phyloP scores from a whole-genome alignment of 2,113 vertebrate genomes.

The Phyllostomus hastatus region DNA sequence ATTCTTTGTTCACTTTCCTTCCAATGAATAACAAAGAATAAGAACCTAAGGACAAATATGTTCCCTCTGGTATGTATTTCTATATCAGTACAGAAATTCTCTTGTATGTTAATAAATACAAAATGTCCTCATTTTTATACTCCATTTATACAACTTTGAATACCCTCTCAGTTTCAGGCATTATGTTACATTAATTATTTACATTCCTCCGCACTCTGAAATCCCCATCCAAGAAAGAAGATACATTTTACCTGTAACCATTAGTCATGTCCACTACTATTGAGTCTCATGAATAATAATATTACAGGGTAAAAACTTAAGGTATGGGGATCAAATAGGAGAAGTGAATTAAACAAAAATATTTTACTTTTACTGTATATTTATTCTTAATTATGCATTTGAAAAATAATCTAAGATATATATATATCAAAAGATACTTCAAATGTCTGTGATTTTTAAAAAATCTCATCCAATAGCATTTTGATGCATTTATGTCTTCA shows the following conservation, averaged over 20 bases:
- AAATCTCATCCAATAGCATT: neutral
- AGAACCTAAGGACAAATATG: neutral
- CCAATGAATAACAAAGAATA: neutral
- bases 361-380: neutral
- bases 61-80: neutral
- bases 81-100: neutral
- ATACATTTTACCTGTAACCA: neutral
- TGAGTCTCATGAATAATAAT: slow-evolving; percentile 29
- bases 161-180: neutral
- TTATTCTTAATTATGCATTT: neutral
- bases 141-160: neutral
- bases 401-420: neutral
- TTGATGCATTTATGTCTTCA: neutral
- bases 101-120: neutral
- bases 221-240: neutral
- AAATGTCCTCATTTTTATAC: neutral
- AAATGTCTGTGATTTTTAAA: neutral
- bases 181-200: slow-evolving; percentile 41
- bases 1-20: neutral
- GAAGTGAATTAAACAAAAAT: neutral
- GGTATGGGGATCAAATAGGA: neutral
- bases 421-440: neutral
- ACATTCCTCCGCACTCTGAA: neutral
- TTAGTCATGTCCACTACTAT: neutral
- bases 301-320: neutral